phyloP scores from a whole-genome alignment of 2,113 vertebrate species.

The Centropristis striata region DNA sequence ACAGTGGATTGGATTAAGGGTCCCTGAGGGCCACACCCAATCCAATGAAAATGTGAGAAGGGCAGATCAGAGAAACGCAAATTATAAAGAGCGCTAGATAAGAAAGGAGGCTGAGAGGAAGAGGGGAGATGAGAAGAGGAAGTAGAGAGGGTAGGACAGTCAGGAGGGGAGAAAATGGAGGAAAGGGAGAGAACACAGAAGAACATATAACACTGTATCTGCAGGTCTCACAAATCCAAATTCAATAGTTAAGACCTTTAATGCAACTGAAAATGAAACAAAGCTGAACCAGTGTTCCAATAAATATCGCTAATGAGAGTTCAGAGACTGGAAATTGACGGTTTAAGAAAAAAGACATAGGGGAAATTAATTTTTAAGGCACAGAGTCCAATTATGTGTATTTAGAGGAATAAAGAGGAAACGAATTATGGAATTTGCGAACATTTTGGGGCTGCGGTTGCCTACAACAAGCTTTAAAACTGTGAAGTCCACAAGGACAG shows the following conservation, averaged over 20 bases:
- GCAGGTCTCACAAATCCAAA: conserved; percentile 13
- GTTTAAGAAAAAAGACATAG: neutral
- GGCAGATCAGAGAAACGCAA: conserved; percentile 25
- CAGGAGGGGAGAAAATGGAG: neutral
- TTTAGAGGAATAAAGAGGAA: neutral
- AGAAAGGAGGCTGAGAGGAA: neutral
- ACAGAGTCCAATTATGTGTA: conserved; percentile 9
- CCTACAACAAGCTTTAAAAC: neutral
- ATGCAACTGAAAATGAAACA: neutral
- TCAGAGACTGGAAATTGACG: neutral
- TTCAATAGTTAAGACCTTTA: neutral
- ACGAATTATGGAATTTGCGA: neutral
- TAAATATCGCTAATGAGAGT: conserved; percentile 4
- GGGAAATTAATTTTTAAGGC: neutral
- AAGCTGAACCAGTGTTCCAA: neutral
- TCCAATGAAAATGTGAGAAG: conserved; percentile 10
- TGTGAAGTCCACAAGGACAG: too few species aligned
- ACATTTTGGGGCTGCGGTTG: neutral
- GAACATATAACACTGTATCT: conserved; percentile 4
- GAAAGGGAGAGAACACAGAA: neutral
- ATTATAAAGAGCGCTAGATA: conserved; percentile 1
- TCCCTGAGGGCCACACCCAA: conserved; percentile 9
- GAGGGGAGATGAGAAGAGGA: neutral
- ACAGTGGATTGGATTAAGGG: conserved; percentile 22
- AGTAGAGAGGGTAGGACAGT: neutral